A percentile compares a stretch with the other conserved stretches of the same genome.
Conservation (phyloP, 2,797 vertebrate genomes). For the Squalus acanthias region DNA sequence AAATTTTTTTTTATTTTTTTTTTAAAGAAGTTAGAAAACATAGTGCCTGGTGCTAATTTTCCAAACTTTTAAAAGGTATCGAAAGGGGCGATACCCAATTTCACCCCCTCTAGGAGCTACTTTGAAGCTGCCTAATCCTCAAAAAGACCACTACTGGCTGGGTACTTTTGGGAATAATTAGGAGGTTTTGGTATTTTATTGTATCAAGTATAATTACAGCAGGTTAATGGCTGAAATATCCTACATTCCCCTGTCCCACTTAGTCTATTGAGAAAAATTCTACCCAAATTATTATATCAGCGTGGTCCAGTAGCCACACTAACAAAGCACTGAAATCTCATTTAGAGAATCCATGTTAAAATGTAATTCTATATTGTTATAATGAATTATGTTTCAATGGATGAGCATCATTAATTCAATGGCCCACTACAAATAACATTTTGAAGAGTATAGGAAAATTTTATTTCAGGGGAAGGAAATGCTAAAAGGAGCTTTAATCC, state of each 20-base stretch:
- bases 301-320: neutral
- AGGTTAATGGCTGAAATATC: neutral
- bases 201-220: neutral
- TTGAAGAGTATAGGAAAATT: neutral
- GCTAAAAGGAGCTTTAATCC: neutral
- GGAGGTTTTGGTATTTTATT: neutral
- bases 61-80: no score
- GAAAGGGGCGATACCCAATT: neutral
- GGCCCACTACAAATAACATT: neutral
- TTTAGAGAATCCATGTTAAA: neutral
- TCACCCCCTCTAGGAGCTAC: neutral
- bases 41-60: no score
- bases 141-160: neutral
- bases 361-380: neutral
- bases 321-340: neutral
- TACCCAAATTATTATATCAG: neutral
- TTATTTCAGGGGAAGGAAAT: neutral
- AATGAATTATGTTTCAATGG: neutral
- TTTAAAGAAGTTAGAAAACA: no score
- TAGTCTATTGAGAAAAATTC: neutral
- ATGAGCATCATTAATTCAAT: neutral
- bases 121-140: neutral
- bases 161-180: neutral
- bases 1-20: no score
- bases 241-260: neutral